Base-by-base conservation (phyloP, 2,888 invertebrate genomes). In the Amphimallon solstitiale region DNA sequence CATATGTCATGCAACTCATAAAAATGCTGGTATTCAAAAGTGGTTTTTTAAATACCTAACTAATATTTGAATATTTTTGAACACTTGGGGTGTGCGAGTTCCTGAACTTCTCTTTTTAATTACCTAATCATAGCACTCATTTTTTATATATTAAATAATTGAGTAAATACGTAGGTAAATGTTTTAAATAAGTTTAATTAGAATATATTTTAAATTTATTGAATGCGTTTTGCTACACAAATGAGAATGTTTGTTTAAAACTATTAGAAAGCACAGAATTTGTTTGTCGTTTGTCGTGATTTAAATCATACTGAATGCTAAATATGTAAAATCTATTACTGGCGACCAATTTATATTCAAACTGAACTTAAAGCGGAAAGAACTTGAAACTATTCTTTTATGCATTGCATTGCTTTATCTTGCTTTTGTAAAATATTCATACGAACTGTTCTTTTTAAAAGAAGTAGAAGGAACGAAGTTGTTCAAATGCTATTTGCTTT, bases 301-400 rank as follows among this genome's bases (percentile, higher is more conserved):
- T 29, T 40, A 15, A 59, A 59, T 59, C 43, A 43, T 59, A 12
- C 29, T 14, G n/a, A 59, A 23, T 34, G 17, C 19, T 34, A 59
- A 59, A 43, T 34, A 43, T 43, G 15, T 17, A 59, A 43, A 43
- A 59, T 59, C 56, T 59, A 59, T 59, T 51, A 35, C 56, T 17
- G 17, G 43, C 34, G 56, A 15, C 40, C 63, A 48, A 51, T 63
- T 63, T 63, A 63, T 63, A 63, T 63, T 63, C 63, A 63, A 61
- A 38, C 63, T 63, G 51, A 43, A 63, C 63, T 51, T 51, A 45
- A 61, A 61, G 23, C 10, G 38, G 37, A 61, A 49, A 63, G 29
- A 63, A 49, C 29, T 43, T 63, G 49, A 63, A 63, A 43, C 63
- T 63, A 49, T 63, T 63, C 49, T 63, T 63, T 63, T 63, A 63